Conservation (phyloP, 2,888 invertebrate genomes). For the Thecophora atra region DNA sequence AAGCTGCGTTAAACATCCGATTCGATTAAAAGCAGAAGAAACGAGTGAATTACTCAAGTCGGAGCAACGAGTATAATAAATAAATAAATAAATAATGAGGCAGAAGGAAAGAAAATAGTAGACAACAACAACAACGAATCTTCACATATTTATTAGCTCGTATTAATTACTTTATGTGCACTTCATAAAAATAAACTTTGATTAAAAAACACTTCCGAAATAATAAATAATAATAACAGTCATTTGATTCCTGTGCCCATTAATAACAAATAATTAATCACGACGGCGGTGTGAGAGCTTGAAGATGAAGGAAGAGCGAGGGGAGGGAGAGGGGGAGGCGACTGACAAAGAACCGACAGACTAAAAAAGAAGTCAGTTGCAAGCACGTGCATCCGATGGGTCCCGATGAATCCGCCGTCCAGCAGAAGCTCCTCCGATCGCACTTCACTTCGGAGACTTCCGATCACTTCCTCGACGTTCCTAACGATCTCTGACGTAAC, state of each 20-base stretch:
- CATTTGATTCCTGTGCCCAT: background rate
- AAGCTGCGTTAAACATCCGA: background rate
- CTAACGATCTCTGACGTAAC: too few relatives aligned
- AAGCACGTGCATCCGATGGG: background rate
- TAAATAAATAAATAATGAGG: too few relatives aligned
- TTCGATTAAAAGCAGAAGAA: background rate
- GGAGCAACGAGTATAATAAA: background rate
- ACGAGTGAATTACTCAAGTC: background rate
- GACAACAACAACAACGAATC: background rate
- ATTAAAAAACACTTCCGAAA: conserved; percentile 2
- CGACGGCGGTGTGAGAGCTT: background rate
- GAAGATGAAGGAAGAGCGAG: background rate
- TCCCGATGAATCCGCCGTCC: background rate
- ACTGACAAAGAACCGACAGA: too few relatives aligned
- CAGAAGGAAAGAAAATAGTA: background rate
- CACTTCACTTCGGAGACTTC: background rate
- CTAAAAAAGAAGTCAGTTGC: too few relatives aligned
- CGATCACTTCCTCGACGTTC: too few relatives aligned
- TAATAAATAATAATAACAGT: background rate
- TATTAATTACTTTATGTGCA: background rate
- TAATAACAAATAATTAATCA: conserved; percentile 3
- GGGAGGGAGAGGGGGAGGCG: background rate
- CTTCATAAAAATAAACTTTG: background rate
- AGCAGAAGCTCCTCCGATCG: background rate
- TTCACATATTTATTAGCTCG: background rate